Base-by-base conservation (phyloP, 2,797 vertebrate species). In the Saxicola maurus region DNA sequence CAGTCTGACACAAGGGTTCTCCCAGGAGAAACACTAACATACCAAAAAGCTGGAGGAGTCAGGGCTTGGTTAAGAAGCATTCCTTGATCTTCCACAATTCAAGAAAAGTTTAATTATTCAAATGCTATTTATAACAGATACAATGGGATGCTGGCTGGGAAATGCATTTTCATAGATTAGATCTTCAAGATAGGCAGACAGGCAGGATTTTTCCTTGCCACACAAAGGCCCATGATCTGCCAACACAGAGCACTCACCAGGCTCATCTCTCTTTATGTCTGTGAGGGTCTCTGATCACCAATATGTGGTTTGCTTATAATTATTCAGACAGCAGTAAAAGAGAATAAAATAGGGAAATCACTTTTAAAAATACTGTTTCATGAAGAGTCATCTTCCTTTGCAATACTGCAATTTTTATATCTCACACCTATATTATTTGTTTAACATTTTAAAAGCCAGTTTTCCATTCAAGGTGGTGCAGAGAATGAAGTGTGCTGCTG, bases 121-220 rank as follows among this genome's bases (percentile, higher is more conserved):
- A 60, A 40, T 21, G 49, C 46, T 91, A 79, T 94, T 93, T 90
- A 66, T 94, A 91, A 73, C 28, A 42, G 27, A 82, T 45, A 79
- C 30, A 86, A 60, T 28, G 53, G 56, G 53, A 79, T 65, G 67
- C 35, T 74, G 40, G 53, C 78, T 74, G 56, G 56, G 20, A 92
- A 89, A 64, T 24, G 52, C 11, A 49, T 86, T 84, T 84, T 23
- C 24, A 17, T 33, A 38, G 33, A 74, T 64, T 20, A 87, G 87
- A 92, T 84, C 73, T 53, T 61, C n/a, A 18, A 30, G 87, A 87
- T 11, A 78, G 51, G 6, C 55, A 81, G 43, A 25, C 67, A 87
- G 21, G 35, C 21, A 35, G 56, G 38, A 61, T 31, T 82, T 72
- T 68, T 17, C 11, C 57, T 78, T 72, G 57, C 67, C 65, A 60